Conservation (phyloP, 1,140 invertebrate species). For the Musca vetustissima region DNA sequence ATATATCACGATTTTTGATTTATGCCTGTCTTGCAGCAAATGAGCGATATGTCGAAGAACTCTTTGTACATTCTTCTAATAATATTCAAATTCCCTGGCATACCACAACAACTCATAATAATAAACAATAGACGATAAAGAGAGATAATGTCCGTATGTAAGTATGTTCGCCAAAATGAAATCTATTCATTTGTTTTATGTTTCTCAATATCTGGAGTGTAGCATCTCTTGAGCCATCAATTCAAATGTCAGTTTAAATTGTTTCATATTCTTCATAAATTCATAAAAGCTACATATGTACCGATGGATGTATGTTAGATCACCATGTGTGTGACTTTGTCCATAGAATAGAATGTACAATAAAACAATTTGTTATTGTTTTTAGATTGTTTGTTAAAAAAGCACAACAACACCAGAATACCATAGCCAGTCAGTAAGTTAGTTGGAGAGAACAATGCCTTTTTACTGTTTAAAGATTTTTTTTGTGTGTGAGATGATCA, state of each 20-base stretch:
- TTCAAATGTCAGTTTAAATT: slow-evolving; percentile 56
- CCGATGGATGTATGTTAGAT: neutral
- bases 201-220: slow-evolving; percentile 31
- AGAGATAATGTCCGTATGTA: no score
- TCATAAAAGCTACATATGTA: neutral
- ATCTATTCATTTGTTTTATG: neutral
- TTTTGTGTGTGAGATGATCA: neutral
- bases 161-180: neutral
- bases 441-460: neutral
- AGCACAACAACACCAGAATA: no score
- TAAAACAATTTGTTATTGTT: no score
- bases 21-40: no score
- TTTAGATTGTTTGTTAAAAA: no score
- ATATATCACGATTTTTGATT: no score
- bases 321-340: no score
- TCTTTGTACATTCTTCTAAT: no score
- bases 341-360: no score
- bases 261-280: slow-evolving; percentile 52
- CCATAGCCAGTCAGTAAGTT: no score
- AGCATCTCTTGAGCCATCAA: slow-evolving; percentile 55
- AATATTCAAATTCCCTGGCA: neutral
- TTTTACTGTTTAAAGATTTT: slow-evolving; percentile 6
- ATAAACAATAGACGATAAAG: neutral
- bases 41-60: no score
- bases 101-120: slow-evolving; percentile 3